Evolutionary conservation across 2,113 vertebrate genomes (phyloP), one percentile per base, ranked within the genome.

Genomic region (Zingel zingel): DNA sequence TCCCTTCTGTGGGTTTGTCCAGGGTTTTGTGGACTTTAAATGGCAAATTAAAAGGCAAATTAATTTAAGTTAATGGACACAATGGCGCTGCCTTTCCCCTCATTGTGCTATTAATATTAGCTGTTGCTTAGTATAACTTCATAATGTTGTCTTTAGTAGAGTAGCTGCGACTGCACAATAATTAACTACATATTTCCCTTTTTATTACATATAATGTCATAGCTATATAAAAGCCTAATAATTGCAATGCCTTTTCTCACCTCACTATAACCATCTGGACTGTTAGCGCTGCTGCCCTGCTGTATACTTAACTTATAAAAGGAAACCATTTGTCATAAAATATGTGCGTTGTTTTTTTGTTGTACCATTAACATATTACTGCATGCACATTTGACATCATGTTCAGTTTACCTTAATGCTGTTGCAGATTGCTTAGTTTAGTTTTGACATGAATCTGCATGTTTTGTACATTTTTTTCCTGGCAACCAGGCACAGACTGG

Each of bases 21-120:
- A 74, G 47, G 25, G 39, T 68, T 77, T 66, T 51, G 70, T 50
- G 65, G 50, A 63, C 77, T 78, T 84, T 78, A 76, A 83, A 74
- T 71, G 62, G 25, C 51, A 43, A 43, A 43, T 43, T 43, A 43
- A 39, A 68, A 69, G 10, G 61, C 15, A 61, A 54, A 77, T 61
- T 6, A 0, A 82, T 74, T 84, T 66, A 61, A 63, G 21, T 78
- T 81, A 81, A 79, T 80, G 70, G 58, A 67, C 53, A 56, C 21
- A 83, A 77, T 54, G 2, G 50, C 18, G 57, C 15, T 74, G 48
- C 56, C 27, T 69, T 65, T 62, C 19, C 50, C 23, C n/a, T 77
- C 43, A 56, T 25, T 54, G n/a, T 67, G 6, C 47, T 45, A 16
- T 54, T 62, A 27, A 48, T 77, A 80, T 73, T 78, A 54, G 12